These are phyloP conservation scores for Scaptomyza tumidula DNA, from an alignment of 2,888 invertebrate genomes.

Conservation along the genomic window DNA sequence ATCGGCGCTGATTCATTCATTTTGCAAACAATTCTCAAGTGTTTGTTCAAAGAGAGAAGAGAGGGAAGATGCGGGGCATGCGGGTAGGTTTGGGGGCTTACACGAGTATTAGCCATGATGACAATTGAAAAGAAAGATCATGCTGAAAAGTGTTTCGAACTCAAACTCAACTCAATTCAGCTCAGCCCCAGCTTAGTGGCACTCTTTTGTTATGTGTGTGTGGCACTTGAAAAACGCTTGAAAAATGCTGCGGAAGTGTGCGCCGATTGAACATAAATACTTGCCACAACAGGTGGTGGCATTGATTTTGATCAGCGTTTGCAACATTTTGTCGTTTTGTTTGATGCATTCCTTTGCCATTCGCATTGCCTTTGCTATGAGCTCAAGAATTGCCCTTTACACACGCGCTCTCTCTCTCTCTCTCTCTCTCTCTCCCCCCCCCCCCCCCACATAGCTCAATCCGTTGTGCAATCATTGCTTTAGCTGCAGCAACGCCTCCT, in stretches of 20 bases:
- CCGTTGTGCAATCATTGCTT: slow-evolving; percentile 25
- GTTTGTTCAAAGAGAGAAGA: background rate
- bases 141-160: slow-evolving; percentile 28
- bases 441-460: background rate
- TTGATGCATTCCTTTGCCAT: slow-evolving; percentile 8
- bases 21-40: background rate
- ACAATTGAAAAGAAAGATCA: slow-evolving; percentile 54
- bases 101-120: slow-evolving; percentile 59
- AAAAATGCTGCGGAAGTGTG: slow-evolving; percentile 55
- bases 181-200: slow-evolving; percentile 1
- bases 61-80: background rate
- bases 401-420: no score
- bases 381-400: background rate
- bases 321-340: background rate
- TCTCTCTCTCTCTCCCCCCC: no score
- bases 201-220: background rate
- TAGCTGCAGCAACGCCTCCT: slow-evolving; percentile 49
- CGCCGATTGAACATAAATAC: slow-evolving; percentile 24
- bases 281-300: slow-evolving; percentile 43
- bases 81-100: slow-evolving; percentile 25
- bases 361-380: slow-evolving; percentile 1
- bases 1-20: no score
- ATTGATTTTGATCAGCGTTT: slow-evolving; percentile 13
- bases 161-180: slow-evolving; percentile 5
- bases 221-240: slow-evolving; percentile 11